Conservation (phyloP, 2,113 vertebrate species). For the Agapornis roseicollis region DNA sequence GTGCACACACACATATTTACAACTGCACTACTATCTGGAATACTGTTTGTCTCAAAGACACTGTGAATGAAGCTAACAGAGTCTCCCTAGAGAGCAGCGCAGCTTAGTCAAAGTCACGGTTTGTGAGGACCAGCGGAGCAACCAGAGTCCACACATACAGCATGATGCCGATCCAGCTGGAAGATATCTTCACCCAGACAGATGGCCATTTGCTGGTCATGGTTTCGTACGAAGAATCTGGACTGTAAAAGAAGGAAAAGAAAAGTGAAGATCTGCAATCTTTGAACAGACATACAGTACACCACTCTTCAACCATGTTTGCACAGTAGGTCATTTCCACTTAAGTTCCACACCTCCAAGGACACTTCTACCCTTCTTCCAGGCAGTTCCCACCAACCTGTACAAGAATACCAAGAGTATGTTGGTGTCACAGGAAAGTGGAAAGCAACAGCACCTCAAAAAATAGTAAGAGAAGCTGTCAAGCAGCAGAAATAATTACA, state of each 20-base stretch:
- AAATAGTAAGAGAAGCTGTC: neutral
- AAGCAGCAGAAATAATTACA: neutral
- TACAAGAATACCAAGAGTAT: neutral
- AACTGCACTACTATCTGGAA: constrained; percentile 40
- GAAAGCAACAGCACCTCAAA: neutral
- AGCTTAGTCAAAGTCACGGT: constrained; percentile 93
- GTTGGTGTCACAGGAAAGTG: neutral
- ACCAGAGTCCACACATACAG: constrained; percentile 97
- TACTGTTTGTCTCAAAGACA: constrained; percentile 56
- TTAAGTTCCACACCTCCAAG: neutral
- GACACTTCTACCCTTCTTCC: neutral
- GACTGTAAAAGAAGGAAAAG: constrained; percentile 55
- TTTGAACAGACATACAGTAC: neutral
- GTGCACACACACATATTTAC: constrained; percentile 43
- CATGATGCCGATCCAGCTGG: constrained; percentile 95
- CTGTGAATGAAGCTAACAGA: neutral
- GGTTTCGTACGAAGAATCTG: constrained; percentile 82
- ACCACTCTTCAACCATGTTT: neutral
- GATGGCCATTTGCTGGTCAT: constrained; percentile 97
- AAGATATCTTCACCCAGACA: constrained; percentile 98
- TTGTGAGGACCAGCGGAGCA: constrained; percentile 93
- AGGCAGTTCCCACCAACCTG: neutral
- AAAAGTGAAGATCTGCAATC: neutral
- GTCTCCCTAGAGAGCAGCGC: neutral
- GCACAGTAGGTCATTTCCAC: neutral